phyloP scores from a whole-genome alignment of 1,140 invertebrate species.

The Thaumetopoea pityocampa region DNA sequence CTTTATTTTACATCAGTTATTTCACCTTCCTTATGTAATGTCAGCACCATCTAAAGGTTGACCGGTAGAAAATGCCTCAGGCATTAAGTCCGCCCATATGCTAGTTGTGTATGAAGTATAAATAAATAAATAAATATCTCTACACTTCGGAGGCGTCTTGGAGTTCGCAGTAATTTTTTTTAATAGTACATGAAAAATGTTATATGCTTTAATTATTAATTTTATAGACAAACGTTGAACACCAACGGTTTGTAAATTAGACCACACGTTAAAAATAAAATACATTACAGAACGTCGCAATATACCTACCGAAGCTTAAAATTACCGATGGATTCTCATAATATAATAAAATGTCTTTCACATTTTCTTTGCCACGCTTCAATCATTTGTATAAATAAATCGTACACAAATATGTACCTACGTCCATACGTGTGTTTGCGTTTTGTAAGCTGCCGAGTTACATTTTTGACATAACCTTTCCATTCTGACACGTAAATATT shows the following conservation, averaged over 20 bases:
- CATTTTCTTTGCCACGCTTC: neutral
- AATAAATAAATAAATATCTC: no score
- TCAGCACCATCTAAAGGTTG: no score
- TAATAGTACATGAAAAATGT: no score
- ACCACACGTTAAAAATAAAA: constrained; percentile 13
- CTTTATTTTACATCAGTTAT: no score
- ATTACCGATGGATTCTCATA: constrained; percentile 3
- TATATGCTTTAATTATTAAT: no score
- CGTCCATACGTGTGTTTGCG: constrained; percentile 10
- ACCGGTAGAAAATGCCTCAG: no score
- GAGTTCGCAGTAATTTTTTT: no score
- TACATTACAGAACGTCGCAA: constrained; percentile 14
- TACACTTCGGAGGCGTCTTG: no score
- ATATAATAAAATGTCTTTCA: constrained; percentile 4
- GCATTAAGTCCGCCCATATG: no score
- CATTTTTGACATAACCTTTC: constrained; percentile 45
- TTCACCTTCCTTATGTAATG: no score
- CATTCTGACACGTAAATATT: constrained; percentile 41
- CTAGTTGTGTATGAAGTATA: no score
- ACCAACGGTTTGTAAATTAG: constrained; percentile 1
- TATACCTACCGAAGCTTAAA: constrained; percentile 7
- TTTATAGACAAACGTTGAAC: no score
- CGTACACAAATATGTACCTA: neutral
- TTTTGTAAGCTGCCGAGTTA: constrained; percentile 28
- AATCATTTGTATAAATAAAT: neutral